Base-by-base conservation (phyloP, 2,797 vertebrate genomes). In the Acipenser ruthenus region DNA sequence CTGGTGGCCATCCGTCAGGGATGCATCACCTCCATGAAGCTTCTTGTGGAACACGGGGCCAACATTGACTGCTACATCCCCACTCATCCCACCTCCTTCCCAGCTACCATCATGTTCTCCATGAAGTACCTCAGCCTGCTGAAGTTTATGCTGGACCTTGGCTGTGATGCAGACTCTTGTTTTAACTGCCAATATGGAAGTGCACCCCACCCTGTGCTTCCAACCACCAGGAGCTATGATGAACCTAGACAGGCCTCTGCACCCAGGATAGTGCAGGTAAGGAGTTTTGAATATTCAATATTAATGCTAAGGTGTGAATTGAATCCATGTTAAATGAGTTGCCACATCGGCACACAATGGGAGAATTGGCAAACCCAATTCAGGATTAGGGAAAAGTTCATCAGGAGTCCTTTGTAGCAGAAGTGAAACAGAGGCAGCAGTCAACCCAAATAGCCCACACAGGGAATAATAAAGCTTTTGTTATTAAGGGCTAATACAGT, bases 121-220 rank as follows among this genome's bases (percentile, higher is more conserved):
- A 92, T 95, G 91, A 95, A 93, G 81, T 91, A 90, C 73, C 86
- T 96, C 66, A 67, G 86, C 0, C 72, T 97, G 84, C 86, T 99
- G 70, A 97, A 96, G 75, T 94, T 90, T 74, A 81, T 99, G 67
- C 83, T 98, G 78, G 94, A 96, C 85, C 83, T 92, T 0, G 96
- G 95, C 63, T 93, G 93, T 18, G 80, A 94, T 0, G 94, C 91
- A 8, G 70, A 74, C 9, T 82, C 94, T 60, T 98, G 96, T 80
- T 99, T 99, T 60, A 76, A 79, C 12, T 99, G 96, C 62, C 61
- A 73, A 6, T 92, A 93, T 0, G 93, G 94, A 86, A 86, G 72
- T 1, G 71, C 72, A 49, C 86, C 88, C 7, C 96, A 99, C 71
- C 95, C 96, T 2, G 86, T 89, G 7, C 65, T 86, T n/a, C 70